Evolutionary conservation across 2,888 invertebrate genomes (phyloP), one percentile per base, ranked within the genome.

Genomic region (Scrobipalpa atriplicella): DNA sequence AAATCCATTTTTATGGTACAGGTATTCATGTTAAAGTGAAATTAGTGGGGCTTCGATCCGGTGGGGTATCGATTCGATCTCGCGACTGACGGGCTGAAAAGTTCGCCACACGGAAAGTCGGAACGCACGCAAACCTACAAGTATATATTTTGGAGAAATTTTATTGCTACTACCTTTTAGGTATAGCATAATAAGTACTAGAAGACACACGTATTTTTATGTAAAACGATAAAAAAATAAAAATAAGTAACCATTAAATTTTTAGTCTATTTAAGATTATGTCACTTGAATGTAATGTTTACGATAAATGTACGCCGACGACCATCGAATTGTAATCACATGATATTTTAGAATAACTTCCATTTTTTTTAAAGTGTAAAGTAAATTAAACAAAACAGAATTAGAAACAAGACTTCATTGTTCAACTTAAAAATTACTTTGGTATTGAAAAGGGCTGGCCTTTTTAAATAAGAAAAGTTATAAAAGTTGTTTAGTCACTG

Each of bases 21-120:
- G 68, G 70, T 74, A 76, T 75, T 82, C 77, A 77, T 78, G 78
- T 78, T 78, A 71, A 77, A 82, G 78, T 78, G 68, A 78, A 82
- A 85, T 82, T 85, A 88, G 89, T 90, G 87, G 86, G 84, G 85
- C 77, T 82, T 83, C 82, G 80, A 85, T 86, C 81, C 78, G 75
- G 78, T 79, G 74, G 79, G 74, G 82, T 86, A 88, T 90, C 86
- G 87, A 90, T 87, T 87, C 82, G 78, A 90, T 89, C 86, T 89
- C 81, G 77, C 85, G 81, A 83, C 83, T 83, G 84, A 82, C 84
- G 79, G 81, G 77, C 79, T 81, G 84, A 84, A 90, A 90, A 88
- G 82, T 89, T 89, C 82, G 81, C 80, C 85, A 83, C 89, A 89
- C 87, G 89, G 82, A 89, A 89, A 85, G 82, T 85, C 76, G 73